These are phyloP conservation scores for Ecdyonurus torrentis DNA, from an alignment of 2,888 invertebrate species.

Conservation along the genomic window DNA sequence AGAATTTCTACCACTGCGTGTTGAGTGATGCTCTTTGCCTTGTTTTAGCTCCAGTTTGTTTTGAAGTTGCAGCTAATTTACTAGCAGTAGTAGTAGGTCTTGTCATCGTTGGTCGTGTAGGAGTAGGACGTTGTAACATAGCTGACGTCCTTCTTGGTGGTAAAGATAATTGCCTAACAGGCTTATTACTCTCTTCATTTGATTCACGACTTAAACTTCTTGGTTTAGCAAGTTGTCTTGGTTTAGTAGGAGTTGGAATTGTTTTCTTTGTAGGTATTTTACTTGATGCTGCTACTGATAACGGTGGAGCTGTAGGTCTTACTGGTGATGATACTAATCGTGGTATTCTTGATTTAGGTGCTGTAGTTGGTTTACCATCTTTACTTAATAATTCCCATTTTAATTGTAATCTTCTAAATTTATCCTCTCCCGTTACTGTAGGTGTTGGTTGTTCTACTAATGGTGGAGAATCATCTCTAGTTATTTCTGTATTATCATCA, in stretches of 20 bases:
- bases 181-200: not conserved
- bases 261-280: no score
- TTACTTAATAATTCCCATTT: conserved; percentile 23
- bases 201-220: not conserved
- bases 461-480: conserved; percentile 17
- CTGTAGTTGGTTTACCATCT: conserved; percentile 14
- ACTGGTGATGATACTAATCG: conserved; percentile 17
- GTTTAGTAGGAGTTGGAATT: not conserved
- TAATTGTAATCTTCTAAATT: conserved; percentile 21
- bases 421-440: conserved; percentile 17
- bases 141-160: not conserved
- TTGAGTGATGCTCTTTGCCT: not conserved
- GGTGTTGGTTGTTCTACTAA: not conserved
- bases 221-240: not conserved
- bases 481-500: conserved; percentile 19
- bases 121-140: not conserved
- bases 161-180: not conserved
- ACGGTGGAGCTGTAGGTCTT: conserved; percentile 16
- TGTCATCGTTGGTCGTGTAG: not conserved
- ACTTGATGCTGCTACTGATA: not conserved
- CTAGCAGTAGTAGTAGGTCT: not conserved
- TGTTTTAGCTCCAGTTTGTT: not conserved
- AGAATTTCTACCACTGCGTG: not conserved
- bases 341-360: conserved; percentile 17
- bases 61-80: not conserved